A percentile compares a stretch with the other conserved stretches of the same genome.
Evolutionary conservation across 2,113 vertebrate species (phyloP).

Genomic region (Lophura nycthemera): DNA sequence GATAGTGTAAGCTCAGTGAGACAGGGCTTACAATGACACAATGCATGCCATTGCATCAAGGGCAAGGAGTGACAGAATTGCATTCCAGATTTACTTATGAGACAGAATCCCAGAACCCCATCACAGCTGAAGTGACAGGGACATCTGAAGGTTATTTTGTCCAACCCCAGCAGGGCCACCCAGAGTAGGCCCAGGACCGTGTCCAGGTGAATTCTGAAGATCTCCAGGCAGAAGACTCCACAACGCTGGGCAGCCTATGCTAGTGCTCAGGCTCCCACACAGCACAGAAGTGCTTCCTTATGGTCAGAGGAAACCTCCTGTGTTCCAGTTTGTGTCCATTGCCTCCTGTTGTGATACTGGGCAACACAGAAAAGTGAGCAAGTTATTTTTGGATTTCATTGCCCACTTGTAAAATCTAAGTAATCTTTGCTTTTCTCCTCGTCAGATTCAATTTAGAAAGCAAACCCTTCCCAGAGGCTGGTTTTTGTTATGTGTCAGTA

Average conservation of each 20-base stretch:
- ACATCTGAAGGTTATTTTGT: neutral
- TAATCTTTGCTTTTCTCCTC: neutral
- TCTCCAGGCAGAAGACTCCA: neutral
- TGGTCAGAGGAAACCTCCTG: neutral
- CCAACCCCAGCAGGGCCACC: neutral
- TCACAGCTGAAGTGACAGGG: neutral
- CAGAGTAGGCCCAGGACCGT: neutral
- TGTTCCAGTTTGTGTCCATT: neutral
- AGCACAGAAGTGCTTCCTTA: neutral
- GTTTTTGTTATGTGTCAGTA: neutral
- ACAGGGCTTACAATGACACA: neutral
- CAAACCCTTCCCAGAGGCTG: neutral
- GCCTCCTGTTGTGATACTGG: neutral
- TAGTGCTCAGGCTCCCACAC: neutral
- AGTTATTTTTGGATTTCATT: neutral
- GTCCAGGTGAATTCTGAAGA: neutral
- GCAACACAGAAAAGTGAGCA: too few species aligned
- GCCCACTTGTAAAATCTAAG: neutral
- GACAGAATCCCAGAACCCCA: neutral
- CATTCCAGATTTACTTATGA: neutral
- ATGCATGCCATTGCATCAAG: rapidly evolving
- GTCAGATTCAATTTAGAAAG: neutral
- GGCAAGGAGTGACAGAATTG: neutral
- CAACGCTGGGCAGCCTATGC: neutral
- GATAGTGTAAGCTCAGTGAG: neutral